Evolutionary conservation across 2,113 vertebrate genomes (phyloP).

Genomic region (Pelusios castaneus): DNA sequence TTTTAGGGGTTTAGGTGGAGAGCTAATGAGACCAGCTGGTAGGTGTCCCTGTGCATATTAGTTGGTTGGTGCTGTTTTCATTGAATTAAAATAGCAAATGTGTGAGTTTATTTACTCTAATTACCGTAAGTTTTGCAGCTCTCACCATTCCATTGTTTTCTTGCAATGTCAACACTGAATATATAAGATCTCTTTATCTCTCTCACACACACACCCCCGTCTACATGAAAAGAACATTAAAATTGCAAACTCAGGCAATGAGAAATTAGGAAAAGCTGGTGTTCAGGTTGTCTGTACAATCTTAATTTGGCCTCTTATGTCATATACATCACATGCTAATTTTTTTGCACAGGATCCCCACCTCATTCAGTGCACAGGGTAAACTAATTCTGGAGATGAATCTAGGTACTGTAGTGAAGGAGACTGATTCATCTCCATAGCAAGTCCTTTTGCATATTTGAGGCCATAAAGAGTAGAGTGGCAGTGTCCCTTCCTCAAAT

Average conservation of each 20-base stretch:
- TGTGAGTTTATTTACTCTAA: neutral
- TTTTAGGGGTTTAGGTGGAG: conserved; percentile 92
- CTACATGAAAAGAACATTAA: neutral
- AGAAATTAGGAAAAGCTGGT: neutral
- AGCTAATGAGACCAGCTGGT: conserved; percentile 94
- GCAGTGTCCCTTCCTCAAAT: no score
- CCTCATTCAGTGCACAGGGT: neutral
- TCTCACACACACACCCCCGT: no score
- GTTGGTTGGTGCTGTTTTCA: neutral
- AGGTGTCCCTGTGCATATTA: conserved; percentile 39
- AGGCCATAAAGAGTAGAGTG: no score
- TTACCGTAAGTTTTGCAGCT: neutral
- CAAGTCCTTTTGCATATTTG: neutral
- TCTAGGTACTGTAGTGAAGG: neutral
- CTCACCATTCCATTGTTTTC: neutral
- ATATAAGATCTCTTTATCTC: neutral
- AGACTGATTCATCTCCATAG: neutral
- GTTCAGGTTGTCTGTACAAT: neutral
- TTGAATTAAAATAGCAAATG: neutral
- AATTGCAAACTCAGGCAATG: neutral
- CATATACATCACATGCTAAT: neutral
- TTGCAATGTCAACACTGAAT: conserved; percentile 1
- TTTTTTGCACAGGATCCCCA: neutral
- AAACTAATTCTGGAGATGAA: neutral
- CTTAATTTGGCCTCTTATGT: neutral